These are phyloP conservation scores for Drosophila bipectinata DNA, from an alignment of 1,140 invertebrate species.

Conservation along the genomic window DNA sequence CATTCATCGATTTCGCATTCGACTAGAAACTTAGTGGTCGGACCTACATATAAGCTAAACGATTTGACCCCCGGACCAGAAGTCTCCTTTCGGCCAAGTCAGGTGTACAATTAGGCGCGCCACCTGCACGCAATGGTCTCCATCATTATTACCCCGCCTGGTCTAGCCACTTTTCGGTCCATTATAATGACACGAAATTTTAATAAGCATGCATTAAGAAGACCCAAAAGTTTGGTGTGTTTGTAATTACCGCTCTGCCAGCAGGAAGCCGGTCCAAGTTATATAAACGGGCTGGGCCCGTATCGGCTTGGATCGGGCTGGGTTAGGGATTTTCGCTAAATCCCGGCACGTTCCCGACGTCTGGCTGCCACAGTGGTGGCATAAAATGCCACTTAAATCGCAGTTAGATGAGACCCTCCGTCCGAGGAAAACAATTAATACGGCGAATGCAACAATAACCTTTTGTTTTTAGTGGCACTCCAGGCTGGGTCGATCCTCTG, in stretches of 20 bases:
- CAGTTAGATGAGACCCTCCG: conserved; percentile 27
- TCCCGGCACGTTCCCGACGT: conserved; percentile 35
- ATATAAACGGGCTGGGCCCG: conserved; percentile 36
- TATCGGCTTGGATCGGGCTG: not conserved
- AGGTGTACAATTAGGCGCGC: conserved; percentile 46
- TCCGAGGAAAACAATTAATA: conserved; percentile 75
- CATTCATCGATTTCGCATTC: conserved; percentile 21
- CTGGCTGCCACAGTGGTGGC: conserved; percentile 17
- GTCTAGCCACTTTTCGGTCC: conserved; percentile 46
- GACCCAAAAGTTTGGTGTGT: conserved; percentile 46
- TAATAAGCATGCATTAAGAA: conserved; percentile 69
- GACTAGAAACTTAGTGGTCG: conserved; percentile 6
- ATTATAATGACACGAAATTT: conserved; percentile 67
- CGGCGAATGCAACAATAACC: conserved; percentile 72
- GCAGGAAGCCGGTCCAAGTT: conserved; percentile 38
- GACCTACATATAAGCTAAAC: conserved; percentile 41
- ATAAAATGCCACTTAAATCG: conserved; percentile 74
- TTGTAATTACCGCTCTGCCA: conserved; percentile 49
- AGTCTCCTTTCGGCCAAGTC: not conserved
- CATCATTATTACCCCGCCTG: not conserved
- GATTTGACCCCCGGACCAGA: conserved; percentile 33
- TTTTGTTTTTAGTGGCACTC: conserved; percentile 69
- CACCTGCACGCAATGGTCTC: conserved; percentile 57
- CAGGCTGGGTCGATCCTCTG: not conserved
- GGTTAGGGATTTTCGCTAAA: not conserved